phyloP scores from a whole-genome alignment of 2,888 invertebrate species.

The Polymixis lichenea region DNA sequence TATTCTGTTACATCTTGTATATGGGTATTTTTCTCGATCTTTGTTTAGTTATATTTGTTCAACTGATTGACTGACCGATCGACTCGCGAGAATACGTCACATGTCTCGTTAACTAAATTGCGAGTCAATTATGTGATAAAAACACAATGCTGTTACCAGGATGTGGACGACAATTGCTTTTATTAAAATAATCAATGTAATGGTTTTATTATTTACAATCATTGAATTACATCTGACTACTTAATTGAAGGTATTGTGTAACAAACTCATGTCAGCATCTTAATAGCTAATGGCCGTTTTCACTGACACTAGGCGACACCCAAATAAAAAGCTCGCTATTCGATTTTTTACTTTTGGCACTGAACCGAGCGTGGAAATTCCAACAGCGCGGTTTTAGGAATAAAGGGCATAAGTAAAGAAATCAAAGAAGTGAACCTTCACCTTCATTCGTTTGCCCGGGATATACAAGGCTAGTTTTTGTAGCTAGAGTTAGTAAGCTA shows the following conservation, averaged over 20 bases:
- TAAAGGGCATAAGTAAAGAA: not conserved
- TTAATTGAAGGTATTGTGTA: slow-evolving; percentile 10
- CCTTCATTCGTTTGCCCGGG: too few relatives aligned
- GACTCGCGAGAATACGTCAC: slow-evolving; percentile 60
- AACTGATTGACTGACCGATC: slow-evolving; percentile 57
- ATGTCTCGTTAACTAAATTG: slow-evolving; percentile 53
- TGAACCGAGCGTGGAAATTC: not conserved
- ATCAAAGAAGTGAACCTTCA: not conserved
- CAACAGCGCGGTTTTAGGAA: not conserved
- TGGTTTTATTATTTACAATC: slow-evolving; percentile 6
- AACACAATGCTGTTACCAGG: slow-evolving; percentile 53
- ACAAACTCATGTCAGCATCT: not conserved
- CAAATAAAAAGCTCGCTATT: not conserved
- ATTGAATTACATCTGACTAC: slow-evolving; percentile 6
- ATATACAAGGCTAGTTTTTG: not conserved
- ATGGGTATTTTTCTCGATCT: not conserved
- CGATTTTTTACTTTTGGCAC: not conserved
- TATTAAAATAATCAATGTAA: slow-evolving; percentile 12
- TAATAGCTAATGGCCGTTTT: not conserved
- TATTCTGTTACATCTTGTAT: too few relatives aligned
- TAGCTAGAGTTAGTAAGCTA: too few relatives aligned
- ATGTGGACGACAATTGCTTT: slow-evolving; percentile 30
- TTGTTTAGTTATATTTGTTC: slow-evolving; percentile 34
- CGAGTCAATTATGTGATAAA: slow-evolving; percentile 57
- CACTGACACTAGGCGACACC: not conserved